Percentiles rank a stretch among this genome's conserved stretches.
phyloP scores from a whole-genome alignment of 1,140 invertebrate genomes.

The Pseudomyrmex cubaensis region DNA sequence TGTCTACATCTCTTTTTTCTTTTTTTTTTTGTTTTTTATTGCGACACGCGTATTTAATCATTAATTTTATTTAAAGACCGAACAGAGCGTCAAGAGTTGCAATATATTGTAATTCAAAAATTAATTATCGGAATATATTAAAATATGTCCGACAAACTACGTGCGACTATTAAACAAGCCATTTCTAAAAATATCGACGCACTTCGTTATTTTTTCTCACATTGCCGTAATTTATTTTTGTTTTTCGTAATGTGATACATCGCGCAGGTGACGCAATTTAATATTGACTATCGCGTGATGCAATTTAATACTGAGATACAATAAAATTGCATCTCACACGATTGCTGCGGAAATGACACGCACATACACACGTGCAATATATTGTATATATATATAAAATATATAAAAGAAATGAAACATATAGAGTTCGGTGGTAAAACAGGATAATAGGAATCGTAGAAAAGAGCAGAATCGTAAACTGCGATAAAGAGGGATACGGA shows the following conservation, averaged over 20 bases:
- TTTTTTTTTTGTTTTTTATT: too few species aligned
- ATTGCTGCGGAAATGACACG: slow-evolving; percentile 5
- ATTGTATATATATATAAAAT: not conserved
- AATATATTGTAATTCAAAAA: not conserved
- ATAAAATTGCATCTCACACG: too few species aligned
- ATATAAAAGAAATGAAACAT: slow-evolving; percentile 35
- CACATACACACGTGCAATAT: too few species aligned
- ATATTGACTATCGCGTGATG: not conserved
- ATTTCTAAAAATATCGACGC: slow-evolving; percentile 1
- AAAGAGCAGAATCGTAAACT: slow-evolving; percentile 52
- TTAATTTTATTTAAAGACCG: not conserved
- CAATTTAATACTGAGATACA: too few species aligned
- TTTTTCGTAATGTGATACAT: too few species aligned
- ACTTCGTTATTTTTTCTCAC: too few species aligned
- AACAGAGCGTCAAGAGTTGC: not conserved
- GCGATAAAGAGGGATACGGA: slow-evolving; percentile 45
- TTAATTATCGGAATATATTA: slow-evolving; percentile 3
- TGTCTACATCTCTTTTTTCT: too few species aligned
- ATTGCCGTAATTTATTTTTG: too few species aligned
- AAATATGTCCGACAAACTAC: not conserved
- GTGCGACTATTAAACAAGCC: not conserved
- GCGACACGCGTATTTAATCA: too few species aligned
- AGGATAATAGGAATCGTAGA: slow-evolving; percentile 51
- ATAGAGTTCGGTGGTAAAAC: not conserved
- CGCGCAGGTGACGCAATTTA: not conserved